These are phyloP conservation scores for Heptranchias perlo DNA, from an alignment of 2,113 vertebrate genomes.

Conservation along the genomic window DNA sequence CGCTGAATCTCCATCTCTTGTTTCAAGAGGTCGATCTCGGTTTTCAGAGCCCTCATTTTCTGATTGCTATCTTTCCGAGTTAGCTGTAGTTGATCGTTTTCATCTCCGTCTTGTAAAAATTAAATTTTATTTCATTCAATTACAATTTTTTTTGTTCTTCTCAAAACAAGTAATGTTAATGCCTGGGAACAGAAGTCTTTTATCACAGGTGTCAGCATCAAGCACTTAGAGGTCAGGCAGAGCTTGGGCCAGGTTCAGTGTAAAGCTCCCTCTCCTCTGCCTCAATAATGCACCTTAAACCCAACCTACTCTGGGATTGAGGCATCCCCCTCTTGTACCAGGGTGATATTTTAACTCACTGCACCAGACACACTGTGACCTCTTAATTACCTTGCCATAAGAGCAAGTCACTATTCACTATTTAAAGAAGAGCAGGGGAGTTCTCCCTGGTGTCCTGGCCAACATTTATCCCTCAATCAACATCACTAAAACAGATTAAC, in stretches of 20 bases:
- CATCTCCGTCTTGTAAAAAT: not conserved
- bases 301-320: not conserved
- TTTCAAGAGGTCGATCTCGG: conserved; percentile 48
- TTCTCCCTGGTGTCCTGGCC: too few species aligned
- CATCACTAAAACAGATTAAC: not conserved
- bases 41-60: conserved; percentile 45
- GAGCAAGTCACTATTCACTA: not conserved
- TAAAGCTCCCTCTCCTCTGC: not conserved
- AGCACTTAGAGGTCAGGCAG: not conserved
- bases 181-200: not conserved
- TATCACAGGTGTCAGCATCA: not conserved
- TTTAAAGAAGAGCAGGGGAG: not conserved
- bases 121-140: not conserved
- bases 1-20: conserved; percentile 48
- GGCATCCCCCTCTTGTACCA: not conserved
- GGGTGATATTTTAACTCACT: not conserved
- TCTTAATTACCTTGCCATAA: not conserved
- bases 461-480: too few species aligned
- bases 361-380: not conserved
- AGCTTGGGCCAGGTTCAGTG: not conserved
- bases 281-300: not conserved
- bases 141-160: not conserved
- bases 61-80: conserved; percentile 38
- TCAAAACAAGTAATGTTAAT: not conserved
- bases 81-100: not conserved